Evolutionary conservation across 2,888 invertebrate species (phyloP), one percentile per base, ranked within the genome.

Genomic region (Lagria hirta): DNA sequence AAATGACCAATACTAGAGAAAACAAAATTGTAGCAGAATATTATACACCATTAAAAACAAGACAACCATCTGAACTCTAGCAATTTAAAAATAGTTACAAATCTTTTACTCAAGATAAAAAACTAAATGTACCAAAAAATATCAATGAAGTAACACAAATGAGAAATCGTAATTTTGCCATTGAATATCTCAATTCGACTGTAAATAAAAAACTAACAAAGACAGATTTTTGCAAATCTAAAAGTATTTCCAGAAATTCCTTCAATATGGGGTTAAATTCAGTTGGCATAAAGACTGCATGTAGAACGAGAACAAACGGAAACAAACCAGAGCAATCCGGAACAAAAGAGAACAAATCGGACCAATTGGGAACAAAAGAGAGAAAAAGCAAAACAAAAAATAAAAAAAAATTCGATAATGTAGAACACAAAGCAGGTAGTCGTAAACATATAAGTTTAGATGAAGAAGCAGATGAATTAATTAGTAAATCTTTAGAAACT

Each of bases 401-500:
- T 17, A 30, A 30, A 16, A 30, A 30, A 27, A 27, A 13, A 27
- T 27, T 27, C 27, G 27, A 27, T 27, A 27, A 27, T 27, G 27
- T 27, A 27, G 30, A 30, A 30, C 30, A 30, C 8, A 30, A 13
- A 30, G 17, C 30, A 30, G 17, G 30, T 30, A 30, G 30, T 30
- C 30, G 17, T 16, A 30, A 30, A 30, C 3, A 30, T 30, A 30
- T 30, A 34, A 41, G 33, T 40, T 35, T 40, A 40, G 18, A 40
- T 40, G 15, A 35, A 34, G 40, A 34, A 40, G 28, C 29, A 33
- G 37, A 36, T 33, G 37, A 36, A 33, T 36, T 36, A 36, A 36
- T 36, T 36, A 36, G 32, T 36, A 35, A 29, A 40, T 40, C 40
- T 34, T 40, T 40, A 35, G 40, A 40, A 40, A 32, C 32, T 40